A percentile compares a stretch with the other conserved stretches of the same genome.
These are phyloP conservation scores for Echiichthys vipera DNA, from an alignment of 2,797 vertebrate genomes.

Conservation along the genomic window DNA sequence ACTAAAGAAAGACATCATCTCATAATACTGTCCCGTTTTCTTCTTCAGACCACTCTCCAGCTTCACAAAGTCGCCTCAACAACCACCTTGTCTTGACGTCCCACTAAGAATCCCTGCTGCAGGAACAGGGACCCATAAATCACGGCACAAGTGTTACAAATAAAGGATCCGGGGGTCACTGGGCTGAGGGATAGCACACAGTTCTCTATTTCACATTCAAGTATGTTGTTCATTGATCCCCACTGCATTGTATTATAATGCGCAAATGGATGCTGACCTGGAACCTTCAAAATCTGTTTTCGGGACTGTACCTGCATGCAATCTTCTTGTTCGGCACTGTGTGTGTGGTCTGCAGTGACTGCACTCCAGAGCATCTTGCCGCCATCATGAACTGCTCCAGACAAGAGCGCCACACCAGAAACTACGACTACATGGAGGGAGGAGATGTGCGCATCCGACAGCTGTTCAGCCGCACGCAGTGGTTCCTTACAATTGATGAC, in stretches of 20 bases:
- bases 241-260: conserved; percentile 98
- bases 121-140: conserved; percentile 80
- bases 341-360: conserved; percentile 93
- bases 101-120: conserved; percentile 37
- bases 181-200: conserved; percentile 77
- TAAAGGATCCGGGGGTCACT: conserved; percentile 80
- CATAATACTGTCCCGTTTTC: conserved; percentile 62
- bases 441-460: conserved; percentile 97
- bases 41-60: conserved; percentile 65
- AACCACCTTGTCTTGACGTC: conserved; percentile 11
- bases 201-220: conserved; percentile 90
- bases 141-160: conserved; percentile 67
- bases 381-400: conserved; percentile 96
- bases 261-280: conserved; percentile 98
- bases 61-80: conserved; percentile 19
- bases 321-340: conserved; percentile 92
- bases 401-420: conserved; percentile 95
- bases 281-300: conserved; percentile 97
- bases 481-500: conserved; percentile 98
- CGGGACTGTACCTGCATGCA: conserved; percentile 94
- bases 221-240: conserved; percentile 95
- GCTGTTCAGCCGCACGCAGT: conserved; percentile 97
- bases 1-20: conserved; percentile 77
- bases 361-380: conserved; percentile 94
- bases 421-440: conserved; percentile 99